Evolutionary conservation across 2,888 invertebrate species (phyloP).

Genomic region (Sphecodes monilicornis): DNA sequence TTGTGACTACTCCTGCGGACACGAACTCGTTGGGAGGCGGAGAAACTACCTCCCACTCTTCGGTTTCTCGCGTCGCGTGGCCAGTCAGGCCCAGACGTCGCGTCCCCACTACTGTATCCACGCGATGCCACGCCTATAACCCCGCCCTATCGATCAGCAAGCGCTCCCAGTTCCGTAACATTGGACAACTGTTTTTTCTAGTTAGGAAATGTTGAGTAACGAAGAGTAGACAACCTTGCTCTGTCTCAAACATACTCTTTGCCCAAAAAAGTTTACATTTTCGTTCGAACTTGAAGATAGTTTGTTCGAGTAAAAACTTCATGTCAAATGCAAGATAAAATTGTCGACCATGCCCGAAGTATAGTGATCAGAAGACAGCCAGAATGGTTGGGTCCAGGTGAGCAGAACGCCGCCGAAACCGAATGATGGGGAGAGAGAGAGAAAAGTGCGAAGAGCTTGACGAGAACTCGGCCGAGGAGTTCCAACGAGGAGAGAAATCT

Average conservation of each 20-base stretch:
- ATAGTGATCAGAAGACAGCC: not conserved
- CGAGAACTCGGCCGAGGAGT: constrained; percentile 31
- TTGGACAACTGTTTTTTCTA: no score
- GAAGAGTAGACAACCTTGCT: not conserved
- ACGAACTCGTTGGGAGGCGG: not conserved
- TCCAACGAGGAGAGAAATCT: constrained; percentile 8
- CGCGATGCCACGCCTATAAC: not conserved
- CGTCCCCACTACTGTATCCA: not conserved
- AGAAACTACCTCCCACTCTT: not conserved
- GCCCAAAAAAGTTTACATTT: no score
- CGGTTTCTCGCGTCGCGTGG: not conserved
- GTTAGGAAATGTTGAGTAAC: not conserved
- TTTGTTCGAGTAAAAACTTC: no score
- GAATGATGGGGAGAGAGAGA: not conserved
- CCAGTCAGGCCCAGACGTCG: not conserved
- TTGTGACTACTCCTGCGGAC: not conserved
- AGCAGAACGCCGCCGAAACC: not conserved
- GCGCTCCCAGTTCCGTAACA: no score
- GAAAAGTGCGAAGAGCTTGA: not conserved
- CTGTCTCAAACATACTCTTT: no score
- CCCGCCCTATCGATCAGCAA: not conserved
- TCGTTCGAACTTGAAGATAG: no score
- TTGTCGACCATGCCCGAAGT: not conserved
- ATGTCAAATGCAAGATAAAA: no score
- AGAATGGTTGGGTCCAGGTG: not conserved